These are phyloP conservation scores for Molorchus minor DNA, from an alignment of 2,888 invertebrate genomes.

Conservation along the genomic window DNA sequence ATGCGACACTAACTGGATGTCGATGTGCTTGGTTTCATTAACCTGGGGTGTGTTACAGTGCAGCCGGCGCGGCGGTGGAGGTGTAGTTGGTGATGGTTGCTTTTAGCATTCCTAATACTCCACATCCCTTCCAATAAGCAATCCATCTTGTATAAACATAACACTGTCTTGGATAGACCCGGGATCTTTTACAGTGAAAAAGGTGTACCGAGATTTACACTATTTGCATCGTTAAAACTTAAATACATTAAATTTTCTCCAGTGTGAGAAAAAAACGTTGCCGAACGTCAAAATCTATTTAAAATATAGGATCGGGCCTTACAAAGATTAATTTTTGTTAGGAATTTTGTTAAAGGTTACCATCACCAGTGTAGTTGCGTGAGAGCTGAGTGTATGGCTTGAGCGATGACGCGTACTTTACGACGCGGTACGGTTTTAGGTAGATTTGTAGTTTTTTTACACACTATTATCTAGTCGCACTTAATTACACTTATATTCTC, in stretches of 20 bases:
- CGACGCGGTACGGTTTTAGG: constrained; percentile 36
- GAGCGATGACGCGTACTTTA: constrained; percentile 39
- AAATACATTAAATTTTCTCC: no score
- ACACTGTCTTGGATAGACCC: no score
- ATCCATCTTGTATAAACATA: no score
- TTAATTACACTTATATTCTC: constrained; percentile 35
- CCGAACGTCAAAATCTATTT: no score
- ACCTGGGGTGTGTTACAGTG: constrained; percentile 61
- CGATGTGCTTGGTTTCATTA: constrained; percentile 63
- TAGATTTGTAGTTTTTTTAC: constrained; percentile 39
- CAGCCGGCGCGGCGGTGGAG: constrained; percentile 60
- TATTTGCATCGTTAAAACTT: no score
- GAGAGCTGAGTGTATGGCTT: constrained; percentile 59
- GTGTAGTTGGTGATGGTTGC: constrained; percentile 48
- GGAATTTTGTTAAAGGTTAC: constrained; percentile 25
- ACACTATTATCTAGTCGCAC: constrained; percentile 41
- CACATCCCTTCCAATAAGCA: not conserved
- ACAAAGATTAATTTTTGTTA: no score
- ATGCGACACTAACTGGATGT: constrained; percentile 62
- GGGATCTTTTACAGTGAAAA: no score
- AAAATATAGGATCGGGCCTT: no score
- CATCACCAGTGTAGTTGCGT: constrained; percentile 52
- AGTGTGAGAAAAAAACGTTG: no score
- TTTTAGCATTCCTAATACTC: constrained; percentile 1
- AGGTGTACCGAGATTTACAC: no score